phyloP scores from a whole-genome alignment of 2,888 invertebrate species.

The Lacanobia wlatinum region DNA sequence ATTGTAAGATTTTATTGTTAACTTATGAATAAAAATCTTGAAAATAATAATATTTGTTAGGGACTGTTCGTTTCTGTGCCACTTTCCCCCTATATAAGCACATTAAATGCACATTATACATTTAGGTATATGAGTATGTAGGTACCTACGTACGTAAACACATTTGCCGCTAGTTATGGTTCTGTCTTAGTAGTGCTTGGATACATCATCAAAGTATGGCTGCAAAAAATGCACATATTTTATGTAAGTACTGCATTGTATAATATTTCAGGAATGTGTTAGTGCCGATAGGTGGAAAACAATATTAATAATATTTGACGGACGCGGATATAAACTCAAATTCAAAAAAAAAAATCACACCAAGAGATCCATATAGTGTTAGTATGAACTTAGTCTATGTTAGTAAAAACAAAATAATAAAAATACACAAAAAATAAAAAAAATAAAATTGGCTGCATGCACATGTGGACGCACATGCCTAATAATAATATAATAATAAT shows the following conservation, averaged over 20 bases:
- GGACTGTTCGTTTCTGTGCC: neutral
- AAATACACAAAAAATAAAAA: too few species aligned
- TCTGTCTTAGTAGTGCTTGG: neutral
- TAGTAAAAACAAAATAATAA: too few species aligned
- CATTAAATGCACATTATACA: conserved; percentile 17
- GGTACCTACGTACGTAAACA: neutral
- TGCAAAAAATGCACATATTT: neutral
- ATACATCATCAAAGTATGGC: neutral
- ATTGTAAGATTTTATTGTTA: neutral
- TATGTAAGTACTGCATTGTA: conserved; percentile 10
- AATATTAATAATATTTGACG: too few species aligned
- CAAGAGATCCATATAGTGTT: too few species aligned
- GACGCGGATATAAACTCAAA: too few species aligned
- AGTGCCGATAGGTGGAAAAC: too few species aligned
- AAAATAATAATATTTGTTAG: neutral
- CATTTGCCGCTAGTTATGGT: neutral
- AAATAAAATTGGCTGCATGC: too few species aligned
- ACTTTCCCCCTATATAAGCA: neutral
- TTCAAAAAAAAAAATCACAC: too few species aligned
- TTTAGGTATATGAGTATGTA: neutral
- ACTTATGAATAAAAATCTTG: neutral
- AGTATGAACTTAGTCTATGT: too few species aligned
- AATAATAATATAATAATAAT: too few species aligned
- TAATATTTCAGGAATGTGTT: neutral
- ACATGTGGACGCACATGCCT: too few species aligned